Base-by-base conservation (phyloP, 2,113 vertebrate genomes). In the Galeopterus variegatus region DNA sequence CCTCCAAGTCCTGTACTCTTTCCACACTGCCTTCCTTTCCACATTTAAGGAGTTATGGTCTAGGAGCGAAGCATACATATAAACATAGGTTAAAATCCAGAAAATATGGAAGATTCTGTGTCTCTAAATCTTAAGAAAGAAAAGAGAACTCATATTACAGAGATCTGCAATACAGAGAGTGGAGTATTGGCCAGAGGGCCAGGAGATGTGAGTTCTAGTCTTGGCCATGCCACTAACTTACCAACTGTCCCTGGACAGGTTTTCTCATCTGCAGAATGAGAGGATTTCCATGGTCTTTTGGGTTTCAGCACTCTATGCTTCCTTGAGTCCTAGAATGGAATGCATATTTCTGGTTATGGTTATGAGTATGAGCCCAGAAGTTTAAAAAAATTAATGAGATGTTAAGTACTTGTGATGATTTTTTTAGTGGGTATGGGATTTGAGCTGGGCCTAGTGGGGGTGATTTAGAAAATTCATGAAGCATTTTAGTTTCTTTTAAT, bases 321-420 rank as follows among this genome's bases (percentile, higher is more conserved):
- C 54, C 36, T 73, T 88, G 26, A 87, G 21, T 79, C 14, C 36
- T 31, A 76, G 28, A 69, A 86, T 86, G 9, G 50, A 95, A 85
- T 88, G 23, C 82, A 75, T 77, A 31, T 18, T 69, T 90, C 84
- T 90, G 36, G 36, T 87, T 93, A 82, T 76, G 18, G 70, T 56
- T 95, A 86, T 82, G 31, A 95, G 33, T 65, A 69, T 85, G 45
- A 94, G 14, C 54, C 79, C 81, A 80, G 73, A 94, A 52, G 19
- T 94, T 97, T 93, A 56, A 94, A 95, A 95, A 93, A 90, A 56
- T 87, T 96, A 88, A 88, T 73, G 52, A 88, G 24, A 92, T 98
- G 36, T 87, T 95, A 94, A 93, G 19, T 86, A 87, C 75, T 90
- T 87, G 60, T 64, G 70, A 92, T 96, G 36, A 86, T 41, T 28